Evolutionary conservation across 2,113 vertebrate genomes (phyloP).

Genomic region (Calypte anna): DNA sequence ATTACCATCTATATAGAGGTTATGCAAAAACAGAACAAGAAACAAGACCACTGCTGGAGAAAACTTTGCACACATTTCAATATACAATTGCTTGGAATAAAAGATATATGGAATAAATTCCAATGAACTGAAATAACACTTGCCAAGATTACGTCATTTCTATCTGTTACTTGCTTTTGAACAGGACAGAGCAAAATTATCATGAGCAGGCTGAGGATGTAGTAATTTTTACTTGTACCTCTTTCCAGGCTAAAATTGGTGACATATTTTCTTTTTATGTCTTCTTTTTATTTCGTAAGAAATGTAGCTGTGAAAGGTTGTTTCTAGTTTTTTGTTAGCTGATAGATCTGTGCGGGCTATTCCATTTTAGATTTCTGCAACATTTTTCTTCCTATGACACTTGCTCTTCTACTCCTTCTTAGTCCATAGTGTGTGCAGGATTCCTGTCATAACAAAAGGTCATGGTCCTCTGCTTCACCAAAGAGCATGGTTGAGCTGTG

Average conservation of each 20-base stretch:
- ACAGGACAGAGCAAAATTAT: not conserved
- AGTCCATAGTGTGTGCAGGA: not conserved
- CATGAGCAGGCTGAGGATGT: rapidly evolving
- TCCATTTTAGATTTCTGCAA: not conserved
- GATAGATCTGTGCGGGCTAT: not conserved
- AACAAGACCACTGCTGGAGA: not conserved
- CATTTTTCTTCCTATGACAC: not conserved
- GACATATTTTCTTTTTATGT: not conserved
- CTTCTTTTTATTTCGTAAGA: not conserved
- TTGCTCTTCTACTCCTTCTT: not conserved
- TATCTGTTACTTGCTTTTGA: not conserved
- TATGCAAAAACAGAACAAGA: not conserved
- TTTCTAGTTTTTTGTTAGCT: not conserved
- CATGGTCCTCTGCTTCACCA: not conserved
- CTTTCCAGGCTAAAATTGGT: not conserved
- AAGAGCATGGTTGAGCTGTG: not conserved
- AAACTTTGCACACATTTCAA: not conserved
- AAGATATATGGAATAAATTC: not conserved
- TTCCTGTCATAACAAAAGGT: not conserved
- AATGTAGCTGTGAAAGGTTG: not conserved
- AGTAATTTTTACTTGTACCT: not conserved
- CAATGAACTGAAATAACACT: not conserved
- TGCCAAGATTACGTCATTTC: not conserved
- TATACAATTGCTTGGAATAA: conserved; percentile 1
- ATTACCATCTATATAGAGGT: not conserved